Evolutionary conservation across 2,888 invertebrate species (phyloP).

Genomic region (Habrosyne pyritoides): DNA sequence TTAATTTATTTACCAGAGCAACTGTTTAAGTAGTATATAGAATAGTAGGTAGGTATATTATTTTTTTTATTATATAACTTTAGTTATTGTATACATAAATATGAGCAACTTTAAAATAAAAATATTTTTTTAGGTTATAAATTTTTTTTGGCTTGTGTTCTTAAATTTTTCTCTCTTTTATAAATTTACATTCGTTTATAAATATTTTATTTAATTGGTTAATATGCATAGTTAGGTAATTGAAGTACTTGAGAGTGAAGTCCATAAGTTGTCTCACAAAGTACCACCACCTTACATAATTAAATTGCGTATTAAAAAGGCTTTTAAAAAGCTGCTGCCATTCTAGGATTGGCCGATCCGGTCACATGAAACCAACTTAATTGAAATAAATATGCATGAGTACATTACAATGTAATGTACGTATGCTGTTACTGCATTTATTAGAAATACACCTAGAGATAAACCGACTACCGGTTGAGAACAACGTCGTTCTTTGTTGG

Average conservation of each 20-base stretch:
- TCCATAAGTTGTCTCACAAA: background rate
- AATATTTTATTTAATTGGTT: background rate
- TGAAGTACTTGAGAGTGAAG: background rate
- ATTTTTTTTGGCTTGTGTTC: no score
- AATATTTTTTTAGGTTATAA: no score
- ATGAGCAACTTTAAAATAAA: no score
- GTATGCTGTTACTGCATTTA: conserved; percentile 53
- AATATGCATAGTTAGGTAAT: background rate
- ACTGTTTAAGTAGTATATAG: no score
- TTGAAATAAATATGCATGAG: conserved; percentile 41
- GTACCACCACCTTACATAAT: background rate
- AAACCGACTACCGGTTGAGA: conserved; percentile 64
- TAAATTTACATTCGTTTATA: background rate
- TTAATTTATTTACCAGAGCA: no score
- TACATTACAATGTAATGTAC: conserved; percentile 59
- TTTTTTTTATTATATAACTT: no score
- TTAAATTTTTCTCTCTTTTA: no score
- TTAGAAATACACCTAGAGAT: conserved; percentile 66
- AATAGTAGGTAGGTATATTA: no score
- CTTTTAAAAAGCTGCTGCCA: conserved; percentile 18
- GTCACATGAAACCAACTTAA: conserved; percentile 27
- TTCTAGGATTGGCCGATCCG: conserved; percentile 18
- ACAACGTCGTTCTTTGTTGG: conserved; percentile 68
- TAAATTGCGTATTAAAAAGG: background rate
- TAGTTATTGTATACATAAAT: no score